Base-by-base conservation (phyloP, 2,888 invertebrate genomes). In the Therioaphis trifolii region DNA sequence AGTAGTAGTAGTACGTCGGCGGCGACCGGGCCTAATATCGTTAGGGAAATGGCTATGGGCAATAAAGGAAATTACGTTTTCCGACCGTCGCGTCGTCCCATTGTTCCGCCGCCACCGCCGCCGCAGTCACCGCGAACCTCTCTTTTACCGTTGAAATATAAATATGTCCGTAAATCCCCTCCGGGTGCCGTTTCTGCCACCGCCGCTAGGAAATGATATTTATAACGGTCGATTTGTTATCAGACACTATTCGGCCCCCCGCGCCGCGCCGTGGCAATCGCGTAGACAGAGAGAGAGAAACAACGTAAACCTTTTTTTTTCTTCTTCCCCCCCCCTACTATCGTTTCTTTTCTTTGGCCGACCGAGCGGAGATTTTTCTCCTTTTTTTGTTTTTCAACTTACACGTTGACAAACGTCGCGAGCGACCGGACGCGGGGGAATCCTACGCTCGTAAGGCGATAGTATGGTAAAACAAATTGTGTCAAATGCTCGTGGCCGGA, bases 31-130 rank as follows among this genome's bases (percentile, higher is more conserved):
- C 55, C 71, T 80, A 71, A 80, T 80, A 80, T 71, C 71, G 79
- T 80, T 80, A 71, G 79, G 79, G 79, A 80, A 80, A 80, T 80
- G 71, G 79, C 78, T 79, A 79, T 43, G 69, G 78, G 78, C 79
- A 80, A 80, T 80, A 71, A 80, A 80, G 79, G 79, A 80, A 80
- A 80, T 80, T 80, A 80, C 79, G 79, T 80, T 80, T 80, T 80
- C 79, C 79, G 63, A 68, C 78, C 68, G 52, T 55, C 66, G 66
- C 61, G 43, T n/a, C 66, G 49, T 35, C 66, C 52, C 40, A 66
- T 24, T 66, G 66, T 77, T 43, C 15, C 55, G 9, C 40, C 7
- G 29, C 14, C n/a, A n/a, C 27, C 46, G 21, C 7, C 27, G 12
- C 61, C 14, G 43, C 43, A 0, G 43, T 58, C 27, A 4, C 75